Evolutionary conservation across 2,113 vertebrate species (phyloP).

Genomic region (Puma concolor): DNA sequence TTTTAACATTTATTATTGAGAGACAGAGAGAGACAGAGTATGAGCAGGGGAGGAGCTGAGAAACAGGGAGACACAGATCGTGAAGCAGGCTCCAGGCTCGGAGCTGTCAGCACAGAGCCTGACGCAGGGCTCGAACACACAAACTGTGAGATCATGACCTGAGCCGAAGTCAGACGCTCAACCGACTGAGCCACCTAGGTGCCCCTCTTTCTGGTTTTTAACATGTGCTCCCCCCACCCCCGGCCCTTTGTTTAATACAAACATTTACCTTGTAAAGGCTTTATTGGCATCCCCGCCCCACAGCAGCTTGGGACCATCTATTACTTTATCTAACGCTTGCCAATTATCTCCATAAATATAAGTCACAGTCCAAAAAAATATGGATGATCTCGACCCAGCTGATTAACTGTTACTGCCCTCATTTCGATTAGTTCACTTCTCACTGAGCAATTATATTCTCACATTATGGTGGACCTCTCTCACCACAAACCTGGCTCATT

Average conservation of each 20-base stretch:
- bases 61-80: no score
- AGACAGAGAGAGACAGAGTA: no score
- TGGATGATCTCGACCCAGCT: constrained; percentile 30
- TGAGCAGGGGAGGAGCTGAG: no score
- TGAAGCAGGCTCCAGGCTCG: no score
- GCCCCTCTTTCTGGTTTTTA: not conserved
- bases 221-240: not conserved
- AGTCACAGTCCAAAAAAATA: constrained; percentile 57
- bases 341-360: constrained; percentile 35
- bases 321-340: constrained; percentile 55
- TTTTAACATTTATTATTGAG: no score
- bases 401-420: constrained; percentile 60
- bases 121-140: no score
- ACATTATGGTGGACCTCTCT: not conserved
- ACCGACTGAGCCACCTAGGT: no score
- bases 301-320: not conserved
- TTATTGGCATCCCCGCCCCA: not conserved
- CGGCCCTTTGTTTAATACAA: not conserved
- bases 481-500: constrained; percentile 8
- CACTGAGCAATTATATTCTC: constrained; percentile 59
- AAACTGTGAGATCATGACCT: no score
- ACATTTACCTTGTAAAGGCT: not conserved
- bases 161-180: no score
- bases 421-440: constrained; percentile 60
- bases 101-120: no score